phyloP scores from a whole-genome alignment of 2,797 vertebrate species.

The Phylloscopus collybita region DNA sequence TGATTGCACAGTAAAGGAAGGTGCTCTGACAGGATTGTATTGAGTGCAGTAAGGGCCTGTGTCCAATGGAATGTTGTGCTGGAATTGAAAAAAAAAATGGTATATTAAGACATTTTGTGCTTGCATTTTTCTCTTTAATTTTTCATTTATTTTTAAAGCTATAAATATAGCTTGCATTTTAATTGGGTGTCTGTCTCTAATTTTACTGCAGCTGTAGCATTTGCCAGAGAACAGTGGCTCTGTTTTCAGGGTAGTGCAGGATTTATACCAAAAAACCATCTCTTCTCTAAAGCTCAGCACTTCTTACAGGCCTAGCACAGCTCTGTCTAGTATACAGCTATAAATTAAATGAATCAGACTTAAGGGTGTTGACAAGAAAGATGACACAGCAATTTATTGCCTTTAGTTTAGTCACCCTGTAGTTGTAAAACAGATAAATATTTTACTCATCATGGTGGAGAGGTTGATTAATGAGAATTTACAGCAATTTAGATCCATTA shows the following conservation, averaged over 20 bases:
- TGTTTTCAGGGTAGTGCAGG: background rate
- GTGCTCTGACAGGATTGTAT: background rate
- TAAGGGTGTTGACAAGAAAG: background rate
- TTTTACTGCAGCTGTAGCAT: background rate
- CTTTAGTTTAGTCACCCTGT: background rate
- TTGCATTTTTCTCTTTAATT: background rate
- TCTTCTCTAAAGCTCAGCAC: background rate
- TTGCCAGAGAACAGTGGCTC: background rate
- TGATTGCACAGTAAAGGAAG: background rate
- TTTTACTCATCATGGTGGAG: background rate
- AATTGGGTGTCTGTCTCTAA: background rate
- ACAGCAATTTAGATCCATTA: background rate
- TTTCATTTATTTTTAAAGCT: slow-evolving; percentile 18
- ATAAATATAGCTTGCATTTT: background rate
- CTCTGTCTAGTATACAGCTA: background rate
- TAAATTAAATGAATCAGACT: background rate
- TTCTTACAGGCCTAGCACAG: background rate
- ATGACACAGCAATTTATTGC: background rate
- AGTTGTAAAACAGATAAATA: background rate
- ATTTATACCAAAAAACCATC: background rate
- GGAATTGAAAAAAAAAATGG: background rate
- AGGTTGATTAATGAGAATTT: background rate
- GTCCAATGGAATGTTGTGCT: background rate
- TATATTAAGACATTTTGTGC: background rate
- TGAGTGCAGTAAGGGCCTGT: background rate